A percentile compares a stretch with the other conserved stretches of the same genome.
phyloP scores from a whole-genome alignment of 2,888 invertebrate species.

The Smittia sp. region DNA sequence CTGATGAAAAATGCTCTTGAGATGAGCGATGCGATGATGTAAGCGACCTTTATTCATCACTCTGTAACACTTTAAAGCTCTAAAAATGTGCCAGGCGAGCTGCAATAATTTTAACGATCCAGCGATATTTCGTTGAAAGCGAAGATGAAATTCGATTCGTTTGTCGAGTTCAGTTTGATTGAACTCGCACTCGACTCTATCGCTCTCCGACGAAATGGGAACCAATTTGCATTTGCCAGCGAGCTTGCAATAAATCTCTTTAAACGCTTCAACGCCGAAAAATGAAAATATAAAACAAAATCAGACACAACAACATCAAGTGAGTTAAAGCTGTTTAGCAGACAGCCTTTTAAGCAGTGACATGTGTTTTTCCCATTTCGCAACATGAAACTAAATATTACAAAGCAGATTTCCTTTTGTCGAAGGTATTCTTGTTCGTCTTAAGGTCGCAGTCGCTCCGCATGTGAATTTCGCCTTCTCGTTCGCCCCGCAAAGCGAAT shows the following conservation, averaged over 20 bases:
- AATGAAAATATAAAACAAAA: too few relatives aligned
- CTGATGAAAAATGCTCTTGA: not conserved
- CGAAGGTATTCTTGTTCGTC: constrained; percentile 5
- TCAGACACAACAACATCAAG: not conserved
- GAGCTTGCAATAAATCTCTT: not conserved
- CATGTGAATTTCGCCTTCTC: not conserved
- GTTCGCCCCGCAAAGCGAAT: not conserved
- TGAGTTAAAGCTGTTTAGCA: constrained; percentile 4
- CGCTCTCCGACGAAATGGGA: not conserved
- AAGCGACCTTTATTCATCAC: constrained; percentile 8
- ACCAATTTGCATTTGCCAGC: not conserved
- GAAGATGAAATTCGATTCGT: not conserved
- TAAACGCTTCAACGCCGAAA: not conserved
- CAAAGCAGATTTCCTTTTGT: constrained; percentile 2
- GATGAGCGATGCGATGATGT: not conserved
- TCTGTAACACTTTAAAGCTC: not conserved
- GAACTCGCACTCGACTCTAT: not conserved
- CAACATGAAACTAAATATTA: not conserved
- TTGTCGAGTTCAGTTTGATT: not conserved
- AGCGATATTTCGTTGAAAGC: not conserved
- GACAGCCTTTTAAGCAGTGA: not conserved
- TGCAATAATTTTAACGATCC: not conserved
- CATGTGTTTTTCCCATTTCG: constrained; percentile 13
- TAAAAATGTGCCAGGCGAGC: not conserved
- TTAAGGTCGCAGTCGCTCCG: not conserved